Evolutionary conservation across 2,113 vertebrate species (phyloP).

Genomic region (Heterocephalus glaber): DNA sequence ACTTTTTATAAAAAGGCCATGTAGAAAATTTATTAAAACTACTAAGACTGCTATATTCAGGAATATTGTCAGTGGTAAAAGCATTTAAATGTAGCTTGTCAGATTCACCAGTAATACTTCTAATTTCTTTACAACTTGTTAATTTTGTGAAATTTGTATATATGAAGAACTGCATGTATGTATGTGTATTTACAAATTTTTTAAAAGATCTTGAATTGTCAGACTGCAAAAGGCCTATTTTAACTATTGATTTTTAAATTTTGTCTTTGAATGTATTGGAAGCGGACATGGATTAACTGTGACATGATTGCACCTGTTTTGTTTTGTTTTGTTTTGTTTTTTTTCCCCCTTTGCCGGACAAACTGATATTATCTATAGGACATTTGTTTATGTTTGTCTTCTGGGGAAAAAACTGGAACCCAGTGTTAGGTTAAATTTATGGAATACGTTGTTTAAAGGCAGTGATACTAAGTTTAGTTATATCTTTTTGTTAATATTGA

Average conservation of each 20-base stretch:
- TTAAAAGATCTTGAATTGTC: constrained; percentile 77
- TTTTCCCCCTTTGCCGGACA: background rate
- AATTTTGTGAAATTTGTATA: constrained; percentile 81
- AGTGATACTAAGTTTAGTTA: constrained; percentile 71
- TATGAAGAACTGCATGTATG: constrained; percentile 80
- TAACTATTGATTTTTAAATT: constrained; percentile 66
- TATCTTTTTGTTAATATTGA: constrained; percentile 77
- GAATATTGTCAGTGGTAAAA: constrained; percentile 78
- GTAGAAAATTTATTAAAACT: constrained; percentile 76
- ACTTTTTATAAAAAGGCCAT: constrained; percentile 80
- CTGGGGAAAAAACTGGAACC: constrained; percentile 63
- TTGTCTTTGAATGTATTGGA: constrained; percentile 80
- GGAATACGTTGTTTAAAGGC: constrained; percentile 71
- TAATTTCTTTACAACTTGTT: constrained; percentile 77
- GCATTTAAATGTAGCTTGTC: constrained; percentile 80
- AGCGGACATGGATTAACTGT: constrained; percentile 78
- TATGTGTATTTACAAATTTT: constrained; percentile 78
- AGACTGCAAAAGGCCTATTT: constrained; percentile 78
- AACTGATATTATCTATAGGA: constrained; percentile 63
- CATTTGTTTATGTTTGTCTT: constrained; percentile 67
- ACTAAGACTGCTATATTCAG: constrained; percentile 73
- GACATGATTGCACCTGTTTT: constrained; percentile 71
- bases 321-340: background rate
- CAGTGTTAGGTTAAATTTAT: constrained; percentile 65
- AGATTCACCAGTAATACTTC: constrained; percentile 71